phyloP scores from a whole-genome alignment of 2,888 invertebrate genomes.

The Pimpla rufipes region DNA sequence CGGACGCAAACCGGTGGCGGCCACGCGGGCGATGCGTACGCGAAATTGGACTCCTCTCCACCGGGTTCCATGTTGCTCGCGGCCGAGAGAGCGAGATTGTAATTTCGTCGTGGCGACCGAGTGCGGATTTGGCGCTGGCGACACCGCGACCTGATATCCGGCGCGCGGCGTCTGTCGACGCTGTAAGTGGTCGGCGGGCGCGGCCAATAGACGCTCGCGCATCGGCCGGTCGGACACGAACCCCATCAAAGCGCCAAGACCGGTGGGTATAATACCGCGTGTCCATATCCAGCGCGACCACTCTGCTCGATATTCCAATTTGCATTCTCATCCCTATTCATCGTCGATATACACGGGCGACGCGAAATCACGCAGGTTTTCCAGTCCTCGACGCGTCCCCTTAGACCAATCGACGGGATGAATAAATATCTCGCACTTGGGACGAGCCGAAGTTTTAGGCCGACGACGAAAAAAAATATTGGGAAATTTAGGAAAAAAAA shows the following conservation, averaged over 20 bases:
- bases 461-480: no score
- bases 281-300: conserved; percentile 31
- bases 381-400: conserved; percentile 4
- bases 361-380: conserved; percentile 44
- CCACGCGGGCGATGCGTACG: not conserved
- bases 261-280: conserved; percentile 45
- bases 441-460: not conserved
- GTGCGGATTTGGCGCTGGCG: not conserved
- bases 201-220: not conserved
- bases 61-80: no score
- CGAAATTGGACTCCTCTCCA: not conserved
- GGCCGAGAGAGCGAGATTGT: no score
- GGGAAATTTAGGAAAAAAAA: no score
- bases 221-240: conserved; percentile 32
- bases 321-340: conserved; percentile 71
- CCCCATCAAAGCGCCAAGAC: conserved; percentile 43
- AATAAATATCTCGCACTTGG: conserved; percentile 9
- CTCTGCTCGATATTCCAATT: conserved; percentile 67
- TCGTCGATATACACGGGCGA: conserved; percentile 45
- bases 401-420: conserved; percentile 20
- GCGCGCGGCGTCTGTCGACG: conserved; percentile 5
- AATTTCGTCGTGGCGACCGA: not conserved
- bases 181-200: conserved; percentile 37
- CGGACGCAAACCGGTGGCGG: not conserved
- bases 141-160: not conserved